Conservation (phyloP, 2,888 invertebrate species). For the Spisula subtruncata region DNA sequence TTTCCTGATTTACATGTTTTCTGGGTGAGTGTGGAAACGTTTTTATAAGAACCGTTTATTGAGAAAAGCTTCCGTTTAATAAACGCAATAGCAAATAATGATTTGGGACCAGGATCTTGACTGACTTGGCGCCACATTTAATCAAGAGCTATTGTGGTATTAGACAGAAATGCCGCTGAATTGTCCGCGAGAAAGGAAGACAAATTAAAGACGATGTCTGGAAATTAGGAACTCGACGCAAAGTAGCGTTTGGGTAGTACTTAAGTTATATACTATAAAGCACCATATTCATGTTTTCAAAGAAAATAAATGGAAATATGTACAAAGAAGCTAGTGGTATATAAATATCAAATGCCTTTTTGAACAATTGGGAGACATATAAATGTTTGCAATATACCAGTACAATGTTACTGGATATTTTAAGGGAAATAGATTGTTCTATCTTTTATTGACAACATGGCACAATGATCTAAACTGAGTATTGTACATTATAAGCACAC, state of each 20-base stretch:
- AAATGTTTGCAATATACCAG: no score
- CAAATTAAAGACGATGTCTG: background rate
- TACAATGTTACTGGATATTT: no score
- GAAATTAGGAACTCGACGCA: background rate
- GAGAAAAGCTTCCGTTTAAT: background rate
- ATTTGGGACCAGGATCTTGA: background rate
- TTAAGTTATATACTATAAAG: background rate
- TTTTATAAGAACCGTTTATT: background rate
- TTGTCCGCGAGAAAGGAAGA: background rate
- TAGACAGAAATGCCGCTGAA: background rate
- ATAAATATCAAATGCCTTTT: no score
- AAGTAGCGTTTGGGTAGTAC: background rate
- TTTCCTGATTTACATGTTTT: background rate
- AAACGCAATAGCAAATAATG: background rate
- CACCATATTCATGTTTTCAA: background rate
- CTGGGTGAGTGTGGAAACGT: constrained; percentile 1
- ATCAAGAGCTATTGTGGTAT: constrained; percentile 17
- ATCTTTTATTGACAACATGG: no score
- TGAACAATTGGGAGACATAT: no score
- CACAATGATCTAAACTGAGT: no score
- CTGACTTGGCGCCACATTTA: constrained; percentile 15
- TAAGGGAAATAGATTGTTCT: no score
- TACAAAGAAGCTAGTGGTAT: background rate
- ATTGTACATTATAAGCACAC: no score
- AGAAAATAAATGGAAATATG: background rate